These are phyloP conservation scores for Synergus japonicus DNA, from an alignment of 2,888 invertebrate species.

Conservation along the genomic window DNA sequence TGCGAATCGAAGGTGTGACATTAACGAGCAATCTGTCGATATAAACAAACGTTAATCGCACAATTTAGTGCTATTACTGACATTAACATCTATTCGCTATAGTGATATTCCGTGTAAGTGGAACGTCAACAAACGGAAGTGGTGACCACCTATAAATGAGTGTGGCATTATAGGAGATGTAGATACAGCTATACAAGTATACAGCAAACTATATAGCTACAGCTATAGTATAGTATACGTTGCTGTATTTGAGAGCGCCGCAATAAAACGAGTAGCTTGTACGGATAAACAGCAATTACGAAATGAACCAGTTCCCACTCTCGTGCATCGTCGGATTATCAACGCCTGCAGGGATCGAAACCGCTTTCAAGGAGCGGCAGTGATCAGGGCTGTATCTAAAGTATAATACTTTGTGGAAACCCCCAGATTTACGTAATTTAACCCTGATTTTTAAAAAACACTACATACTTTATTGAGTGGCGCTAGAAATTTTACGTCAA, in stretches of 20 bases:
- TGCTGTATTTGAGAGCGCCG: slow-evolving; percentile 12
- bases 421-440: background rate
- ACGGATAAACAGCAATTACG: slow-evolving; percentile 35
- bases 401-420: background rate
- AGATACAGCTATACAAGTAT: background rate
- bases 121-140: slow-evolving; percentile 4
- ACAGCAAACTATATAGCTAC: background rate
- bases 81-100: background rate
- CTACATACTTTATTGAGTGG: background rate
- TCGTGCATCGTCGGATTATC: slow-evolving; percentile 24
- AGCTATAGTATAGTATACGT: background rate
- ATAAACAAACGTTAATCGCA: slow-evolving; percentile 5
- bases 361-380: slow-evolving; percentile 33
- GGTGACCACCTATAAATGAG: background rate
- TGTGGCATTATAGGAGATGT: background rate
- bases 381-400: slow-evolving; percentile 18
- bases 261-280: slow-evolving; percentile 32
- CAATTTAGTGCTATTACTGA: slow-evolving; percentile 10
- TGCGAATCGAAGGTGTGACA: background rate
- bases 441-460: background rate
- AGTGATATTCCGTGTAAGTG: slow-evolving; percentile 3
- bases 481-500: background rate
- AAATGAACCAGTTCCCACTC: slow-evolving; percentile 37
- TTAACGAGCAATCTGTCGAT: background rate
- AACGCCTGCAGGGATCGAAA: slow-evolving; percentile 26